phyloP scores from a whole-genome alignment of 2,888 invertebrate genomes.

The Noctua janthe region DNA sequence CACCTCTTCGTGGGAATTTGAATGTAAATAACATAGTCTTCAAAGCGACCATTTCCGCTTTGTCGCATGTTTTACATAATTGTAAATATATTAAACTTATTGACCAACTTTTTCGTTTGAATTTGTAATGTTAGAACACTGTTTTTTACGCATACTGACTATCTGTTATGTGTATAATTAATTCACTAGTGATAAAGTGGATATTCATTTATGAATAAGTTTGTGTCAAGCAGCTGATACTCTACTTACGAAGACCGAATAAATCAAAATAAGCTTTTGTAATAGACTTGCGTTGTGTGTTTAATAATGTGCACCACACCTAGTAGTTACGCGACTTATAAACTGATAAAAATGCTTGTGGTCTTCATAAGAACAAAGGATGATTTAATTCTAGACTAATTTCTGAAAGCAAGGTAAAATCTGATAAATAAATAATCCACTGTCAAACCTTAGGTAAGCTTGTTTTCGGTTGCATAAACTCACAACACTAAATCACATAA shows the following conservation, averaged over 20 bases:
- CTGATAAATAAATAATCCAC: too few relatives aligned
- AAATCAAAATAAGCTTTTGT: not conserved
- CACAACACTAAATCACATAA: not conserved
- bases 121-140: conserved; percentile 14
- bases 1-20: conserved; percentile 76
- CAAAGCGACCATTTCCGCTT: conserved; percentile 64
- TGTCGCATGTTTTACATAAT: conserved; percentile 61
- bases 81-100: conserved; percentile 39
- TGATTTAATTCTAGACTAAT: not conserved
- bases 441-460: not conserved
- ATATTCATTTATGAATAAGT: not conserved
- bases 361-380: not conserved
- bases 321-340: not conserved
- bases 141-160: not conserved
- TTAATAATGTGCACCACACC: not conserved
- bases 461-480: not conserved
- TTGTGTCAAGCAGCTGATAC: not conserved
- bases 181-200: not conserved
- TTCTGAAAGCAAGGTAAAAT: too few relatives aligned
- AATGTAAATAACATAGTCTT: conserved; percentile 70
- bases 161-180: not conserved
- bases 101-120: conserved; percentile 43
- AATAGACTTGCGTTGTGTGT: not conserved
- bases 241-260: not conserved
- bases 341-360: not conserved